phyloP scores from a whole-genome alignment of 2,113 vertebrate genomes.

The Oriolus oriolus region DNA sequence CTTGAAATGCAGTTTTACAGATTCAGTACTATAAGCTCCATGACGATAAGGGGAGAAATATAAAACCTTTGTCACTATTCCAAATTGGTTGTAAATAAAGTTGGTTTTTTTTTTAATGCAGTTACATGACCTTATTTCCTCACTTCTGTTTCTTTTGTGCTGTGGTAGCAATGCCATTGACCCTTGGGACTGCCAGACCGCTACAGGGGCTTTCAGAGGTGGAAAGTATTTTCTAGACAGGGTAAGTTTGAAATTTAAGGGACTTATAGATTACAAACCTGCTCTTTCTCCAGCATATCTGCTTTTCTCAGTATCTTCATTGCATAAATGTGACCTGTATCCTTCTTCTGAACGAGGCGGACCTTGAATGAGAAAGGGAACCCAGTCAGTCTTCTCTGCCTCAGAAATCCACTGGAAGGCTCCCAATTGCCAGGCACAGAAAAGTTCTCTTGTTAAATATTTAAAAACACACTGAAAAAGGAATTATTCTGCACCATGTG shows the following conservation, averaged over 20 bases:
- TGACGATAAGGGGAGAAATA: background rate
- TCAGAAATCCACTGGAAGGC: background rate
- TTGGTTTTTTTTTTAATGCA: background rate
- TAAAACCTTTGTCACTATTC: background rate
- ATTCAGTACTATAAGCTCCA: background rate
- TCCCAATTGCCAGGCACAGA: background rate
- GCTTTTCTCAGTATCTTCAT: conserved; percentile 98
- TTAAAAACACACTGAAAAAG: background rate
- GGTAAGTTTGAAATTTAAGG: background rate
- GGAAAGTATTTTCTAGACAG: background rate
- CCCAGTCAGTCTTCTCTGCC: background rate
- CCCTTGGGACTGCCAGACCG: background rate
- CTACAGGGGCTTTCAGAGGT: background rate
- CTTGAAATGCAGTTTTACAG: background rate
- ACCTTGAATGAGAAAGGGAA: conserved; percentile 74
- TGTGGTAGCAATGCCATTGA: background rate
- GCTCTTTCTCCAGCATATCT: conserved; percentile 98
- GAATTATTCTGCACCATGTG: background rate
- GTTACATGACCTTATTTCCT: background rate
- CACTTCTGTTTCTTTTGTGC: background rate
- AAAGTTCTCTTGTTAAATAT: background rate
- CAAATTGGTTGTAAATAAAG: background rate
- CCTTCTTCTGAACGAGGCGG: conserved; percentile 96
- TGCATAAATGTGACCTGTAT: conserved; percentile 97
- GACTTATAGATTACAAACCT: conserved; percentile 70